A percentile compares a stretch with the other conserved stretches of the same genome.
Conservation (phyloP, 1,140 invertebrate genomes). For the Danaus melanippus region DNA sequence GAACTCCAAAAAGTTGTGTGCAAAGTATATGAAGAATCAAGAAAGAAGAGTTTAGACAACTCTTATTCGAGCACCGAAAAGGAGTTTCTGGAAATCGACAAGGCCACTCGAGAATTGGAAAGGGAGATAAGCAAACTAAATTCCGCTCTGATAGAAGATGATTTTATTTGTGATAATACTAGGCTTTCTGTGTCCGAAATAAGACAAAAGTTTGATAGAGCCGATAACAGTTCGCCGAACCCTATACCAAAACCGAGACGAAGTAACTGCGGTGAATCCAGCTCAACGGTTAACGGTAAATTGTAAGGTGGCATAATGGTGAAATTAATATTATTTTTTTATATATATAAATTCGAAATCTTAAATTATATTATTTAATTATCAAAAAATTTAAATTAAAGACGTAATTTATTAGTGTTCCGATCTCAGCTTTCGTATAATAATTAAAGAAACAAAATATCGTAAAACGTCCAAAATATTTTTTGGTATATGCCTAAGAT, state of each 20-base stretch:
- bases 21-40: slow-evolving; percentile 49
- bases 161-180: slow-evolving; percentile 30
- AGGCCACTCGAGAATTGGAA: slow-evolving; percentile 58
- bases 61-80: slow-evolving; percentile 61
- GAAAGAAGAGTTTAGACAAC: slow-evolving; percentile 56
- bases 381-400: too few species aligned
- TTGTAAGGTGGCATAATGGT: slow-evolving; percentile 15
- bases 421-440: slow-evolving; percentile 15
- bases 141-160: slow-evolving; percentile 53
- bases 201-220: slow-evolving; percentile 57
- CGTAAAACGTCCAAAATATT: too few species aligned
- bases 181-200: slow-evolving; percentile 58
- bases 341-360: slow-evolving; percentile 3
- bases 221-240: slow-evolving; percentile 53
- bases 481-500: too few species aligned
- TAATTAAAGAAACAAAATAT: slow-evolving; percentile 2
- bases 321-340: slow-evolving; percentile 4
- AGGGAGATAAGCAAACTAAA: slow-evolving; percentile 63
- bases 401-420: slow-evolving; percentile 5
- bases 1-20: slow-evolving; percentile 57
- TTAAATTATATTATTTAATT: slow-evolving; percentile 5
- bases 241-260: slow-evolving; percentile 69
- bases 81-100: slow-evolving; percentile 68
- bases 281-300: slow-evolving; percentile 36
- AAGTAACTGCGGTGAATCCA: slow-evolving; percentile 54